These are phyloP conservation scores for Ashinkailepas kermadecensis DNA, from an alignment of 2,888 invertebrate genomes.

Conservation along the genomic window DNA sequence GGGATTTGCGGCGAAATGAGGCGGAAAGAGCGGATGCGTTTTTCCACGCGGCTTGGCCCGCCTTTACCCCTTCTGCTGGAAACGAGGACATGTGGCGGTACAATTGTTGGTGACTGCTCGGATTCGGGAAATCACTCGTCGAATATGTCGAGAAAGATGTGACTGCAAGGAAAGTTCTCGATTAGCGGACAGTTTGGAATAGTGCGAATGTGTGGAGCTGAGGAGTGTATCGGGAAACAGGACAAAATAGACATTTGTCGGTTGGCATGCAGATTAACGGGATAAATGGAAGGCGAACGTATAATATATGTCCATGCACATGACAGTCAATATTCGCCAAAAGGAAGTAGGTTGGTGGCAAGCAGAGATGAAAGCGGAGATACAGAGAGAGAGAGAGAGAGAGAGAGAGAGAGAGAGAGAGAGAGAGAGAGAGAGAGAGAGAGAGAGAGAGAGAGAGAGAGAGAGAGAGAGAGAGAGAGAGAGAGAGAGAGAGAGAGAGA, in stretches of 20 bases:
- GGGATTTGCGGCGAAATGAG: background rate
- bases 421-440: constrained; percentile 23
- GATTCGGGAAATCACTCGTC: background rate
- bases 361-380: background rate
- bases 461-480: background rate
- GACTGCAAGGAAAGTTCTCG: too few relatives aligned
- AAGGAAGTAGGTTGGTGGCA: too few relatives aligned
- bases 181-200: too few relatives aligned
- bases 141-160: too few relatives aligned
- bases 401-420: constrained; percentile 24
- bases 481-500: constrained; percentile 6
- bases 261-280: too few relatives aligned
- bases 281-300: too few relatives aligned
- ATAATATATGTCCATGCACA: too few relatives aligned
- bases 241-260: too few relatives aligned
- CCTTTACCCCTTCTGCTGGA: constrained; percentile 19
- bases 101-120: background rate
- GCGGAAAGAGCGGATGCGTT: background rate
- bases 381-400: constrained; percentile 18
- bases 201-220: too few relatives aligned
- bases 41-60: background rate
- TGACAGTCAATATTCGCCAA: too few relatives aligned
- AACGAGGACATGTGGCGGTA: constrained; percentile 2
- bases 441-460: background rate
- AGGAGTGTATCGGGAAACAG: too few relatives aligned